Evolutionary conservation across 1,140 invertebrate genomes (phyloP), one percentile per base, ranked within the genome.

Genomic region (Bactericera cockerelli): DNA sequence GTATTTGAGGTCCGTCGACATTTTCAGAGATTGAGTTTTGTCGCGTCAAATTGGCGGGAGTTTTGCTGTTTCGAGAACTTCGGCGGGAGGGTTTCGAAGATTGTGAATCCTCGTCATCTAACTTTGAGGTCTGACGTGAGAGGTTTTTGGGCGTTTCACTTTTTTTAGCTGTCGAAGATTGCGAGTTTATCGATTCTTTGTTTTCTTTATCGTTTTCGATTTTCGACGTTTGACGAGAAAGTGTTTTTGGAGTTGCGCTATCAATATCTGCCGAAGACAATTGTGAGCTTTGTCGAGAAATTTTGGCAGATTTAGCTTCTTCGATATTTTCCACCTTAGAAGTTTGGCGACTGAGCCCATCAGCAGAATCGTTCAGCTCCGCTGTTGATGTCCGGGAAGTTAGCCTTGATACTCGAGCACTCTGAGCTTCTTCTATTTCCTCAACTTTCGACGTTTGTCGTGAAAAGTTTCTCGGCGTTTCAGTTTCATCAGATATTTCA

Each of bases 391-490:
- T 19, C 3, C 22, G 42, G 22, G 42, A 49, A 6, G 42, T 19
- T 4, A 19, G n/a, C 19, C 42, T 6, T 49, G 38, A 58, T 67
- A 49, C 19, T 49, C 22, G 3, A 49, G 22, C 22, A 10, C 3
- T 49, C 4, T 58, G 49, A 22, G 60, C 60, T 38, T 63, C 59
- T 54, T 66, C 63, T 22, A 65, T 25, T 2, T 59, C 63, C 55
- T 67, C 62, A 16, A 60, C 54, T 55, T 25, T 65, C 0, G 62
- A 65, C 26, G 36, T 66, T 53, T 68, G 64, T 31, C 63, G 49
- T 42, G 36, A 64, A 25, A 64, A 10, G 21, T 57, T 62, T 54
- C 42, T 66, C 22, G 62, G 56, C 42, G 64, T 60, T 0, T 62
- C 19, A 10, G 60, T n/a, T 21, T 22, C 4, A n/a, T 16, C 42